A percentile compares a stretch with the other conserved stretches of the same genome.
Evolutionary conservation across 2,888 invertebrate genomes (phyloP).

Genomic region (Aspidiotus destructor): DNA sequence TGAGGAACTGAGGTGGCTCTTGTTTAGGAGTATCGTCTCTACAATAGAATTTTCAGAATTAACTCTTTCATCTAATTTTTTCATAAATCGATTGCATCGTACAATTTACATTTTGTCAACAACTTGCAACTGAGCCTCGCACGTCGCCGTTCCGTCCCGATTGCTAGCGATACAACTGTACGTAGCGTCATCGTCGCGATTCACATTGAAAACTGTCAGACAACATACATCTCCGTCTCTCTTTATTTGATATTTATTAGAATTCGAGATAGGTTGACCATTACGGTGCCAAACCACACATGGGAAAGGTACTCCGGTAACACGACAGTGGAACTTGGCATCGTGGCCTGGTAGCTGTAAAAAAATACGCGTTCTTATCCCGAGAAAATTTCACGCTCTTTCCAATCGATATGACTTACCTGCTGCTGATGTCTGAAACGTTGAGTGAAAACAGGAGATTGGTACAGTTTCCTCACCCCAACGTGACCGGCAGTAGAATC

Average conservation of each 20-base stretch:
- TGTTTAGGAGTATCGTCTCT: slow-evolving; percentile 64
- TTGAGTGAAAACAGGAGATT: slow-evolving; percentile 70
- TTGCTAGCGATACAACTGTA: slow-evolving; percentile 72
- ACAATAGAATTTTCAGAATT: slow-evolving; percentile 35
- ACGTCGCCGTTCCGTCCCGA: slow-evolving; percentile 65
- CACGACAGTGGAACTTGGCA: slow-evolving; percentile 71
- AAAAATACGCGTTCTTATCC: not conserved
- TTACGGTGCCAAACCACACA: slow-evolving; percentile 81
- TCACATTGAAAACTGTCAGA: slow-evolving; percentile 61
- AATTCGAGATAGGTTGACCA: slow-evolving; percentile 56
- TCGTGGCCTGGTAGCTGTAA: slow-evolving; percentile 55
- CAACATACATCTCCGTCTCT: slow-evolving; percentile 71
- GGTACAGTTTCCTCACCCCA: slow-evolving; percentile 67
- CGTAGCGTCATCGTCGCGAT: slow-evolving; percentile 56
- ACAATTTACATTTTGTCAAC: slow-evolving; percentile 69
- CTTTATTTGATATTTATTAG: slow-evolving; percentile 64
- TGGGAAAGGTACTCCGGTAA: slow-evolving; percentile 71
- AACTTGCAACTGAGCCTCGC: slow-evolving; percentile 63
- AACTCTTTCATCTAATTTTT: not conserved
- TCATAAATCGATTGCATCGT: not conserved
- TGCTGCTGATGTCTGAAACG: slow-evolving; percentile 59
- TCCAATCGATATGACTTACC: slow-evolving; percentile 40
- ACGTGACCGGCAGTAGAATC: slow-evolving; percentile 59
- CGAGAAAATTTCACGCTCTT: not conserved
- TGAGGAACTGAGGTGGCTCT: slow-evolving; percentile 79